phyloP scores from a whole-genome alignment of 2,888 invertebrate species.

The Leptarthrus brevirostris region DNA sequence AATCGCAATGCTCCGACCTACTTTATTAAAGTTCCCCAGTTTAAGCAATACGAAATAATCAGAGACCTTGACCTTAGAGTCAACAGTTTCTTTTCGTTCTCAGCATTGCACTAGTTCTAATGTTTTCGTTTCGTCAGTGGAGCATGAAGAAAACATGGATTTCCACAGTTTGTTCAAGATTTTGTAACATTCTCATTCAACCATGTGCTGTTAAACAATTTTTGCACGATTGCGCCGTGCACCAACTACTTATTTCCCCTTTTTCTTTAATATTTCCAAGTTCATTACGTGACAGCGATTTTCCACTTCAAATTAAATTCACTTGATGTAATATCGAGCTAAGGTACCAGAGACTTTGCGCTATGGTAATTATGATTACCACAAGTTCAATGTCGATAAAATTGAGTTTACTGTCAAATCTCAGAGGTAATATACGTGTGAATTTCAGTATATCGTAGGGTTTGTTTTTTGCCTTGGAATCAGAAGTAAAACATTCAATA shows the following conservation, averaged over 20 bases:
- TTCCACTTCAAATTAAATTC: slow-evolving; percentile 20
- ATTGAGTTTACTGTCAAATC: too few relatives aligned
- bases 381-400: slow-evolving; percentile 28
- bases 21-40: background rate
- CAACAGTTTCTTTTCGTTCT: slow-evolving; percentile 21
- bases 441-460: too few relatives aligned
- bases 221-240: slow-evolving; percentile 31
- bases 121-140: slow-evolving; percentile 16
- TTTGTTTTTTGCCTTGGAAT: too few relatives aligned
- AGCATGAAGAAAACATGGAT: slow-evolving; percentile 37
- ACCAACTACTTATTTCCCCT: background rate
- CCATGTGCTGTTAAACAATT: slow-evolving; percentile 19
- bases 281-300: slow-evolving; percentile 37
- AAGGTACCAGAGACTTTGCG: background rate
- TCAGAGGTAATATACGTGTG: too few relatives aligned
- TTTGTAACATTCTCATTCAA: slow-evolving; percentile 36
- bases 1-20: background rate
- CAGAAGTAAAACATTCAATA: too few relatives aligned
- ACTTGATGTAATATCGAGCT: slow-evolving; percentile 14
- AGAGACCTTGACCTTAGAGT: slow-evolving; percentile 20
- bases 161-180: slow-evolving; percentile 16
- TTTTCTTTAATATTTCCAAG: slow-evolving; percentile 13
- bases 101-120: slow-evolving; percentile 36
- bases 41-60: slow-evolving; percentile 14
- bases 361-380: background rate